Conservation (phyloP, 2,888 invertebrate genomes). For the Cataglyphis cursor region DNA sequence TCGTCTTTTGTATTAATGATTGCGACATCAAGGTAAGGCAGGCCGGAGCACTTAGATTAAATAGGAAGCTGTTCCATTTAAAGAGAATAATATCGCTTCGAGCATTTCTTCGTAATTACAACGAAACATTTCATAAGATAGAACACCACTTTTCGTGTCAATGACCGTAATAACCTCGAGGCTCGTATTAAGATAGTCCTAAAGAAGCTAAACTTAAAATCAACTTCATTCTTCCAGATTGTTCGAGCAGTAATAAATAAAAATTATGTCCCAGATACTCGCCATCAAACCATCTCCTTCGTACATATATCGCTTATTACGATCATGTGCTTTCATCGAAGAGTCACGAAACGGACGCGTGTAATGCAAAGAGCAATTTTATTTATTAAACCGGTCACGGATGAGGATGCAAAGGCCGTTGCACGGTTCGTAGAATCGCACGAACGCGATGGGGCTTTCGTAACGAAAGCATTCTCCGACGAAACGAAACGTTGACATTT, state of each 20-base stretch:
- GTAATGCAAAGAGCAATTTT: constrained; percentile 12
- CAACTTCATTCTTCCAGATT: neutral
- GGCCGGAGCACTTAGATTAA: constrained; percentile 42
- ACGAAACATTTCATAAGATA: constrained; percentile 13
- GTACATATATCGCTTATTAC: constrained; percentile 23
- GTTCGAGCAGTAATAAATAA: constrained; percentile 16
- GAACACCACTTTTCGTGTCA: constrained; percentile 25
- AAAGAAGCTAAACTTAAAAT: neutral
- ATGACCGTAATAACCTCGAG: neutral
- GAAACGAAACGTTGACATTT: constrained; percentile 26
- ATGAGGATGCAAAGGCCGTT: constrained; percentile 18
- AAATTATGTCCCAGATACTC: neutral
- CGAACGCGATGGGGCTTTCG: neutral
- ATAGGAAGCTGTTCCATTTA: constrained; percentile 37
- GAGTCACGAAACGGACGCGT: constrained; percentile 6
- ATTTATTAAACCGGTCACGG: neutral
- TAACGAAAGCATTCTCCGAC: neutral
- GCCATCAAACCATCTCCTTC: too few relatives aligned
- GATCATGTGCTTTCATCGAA: neutral
- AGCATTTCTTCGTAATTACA: constrained; percentile 36
- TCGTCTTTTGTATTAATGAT: constrained; percentile 11
- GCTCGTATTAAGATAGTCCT: neutral
- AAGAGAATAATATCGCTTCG: constrained; percentile 39
- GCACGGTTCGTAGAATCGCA: constrained; percentile 3
- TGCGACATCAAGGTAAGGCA: neutral